Percentiles rank a stretch among this genome's conserved stretches.
phyloP scores from a whole-genome alignment of 2,797 vertebrate genomes.

The Odontamblyopus rebecca region DNA sequence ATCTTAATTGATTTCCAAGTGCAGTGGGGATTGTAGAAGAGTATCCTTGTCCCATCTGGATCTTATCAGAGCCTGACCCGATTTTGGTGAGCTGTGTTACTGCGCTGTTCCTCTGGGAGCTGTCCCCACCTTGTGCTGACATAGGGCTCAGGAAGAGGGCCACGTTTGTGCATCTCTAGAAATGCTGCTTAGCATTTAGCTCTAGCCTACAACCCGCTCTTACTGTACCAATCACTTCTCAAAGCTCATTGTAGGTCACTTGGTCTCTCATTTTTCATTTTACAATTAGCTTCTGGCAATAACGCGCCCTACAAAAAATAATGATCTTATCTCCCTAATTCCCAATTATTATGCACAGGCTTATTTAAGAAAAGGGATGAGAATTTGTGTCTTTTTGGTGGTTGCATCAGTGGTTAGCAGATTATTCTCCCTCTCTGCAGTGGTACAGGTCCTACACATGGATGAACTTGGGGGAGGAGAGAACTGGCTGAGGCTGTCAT shows the following conservation, averaged over 20 bases:
- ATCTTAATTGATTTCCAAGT: conserved; percentile 72
- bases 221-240: conserved; percentile 49
- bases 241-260: conserved; percentile 78
- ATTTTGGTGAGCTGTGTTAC: conserved; percentile 63
- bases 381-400: conserved; percentile 57
- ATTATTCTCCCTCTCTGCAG: conserved; percentile 53
- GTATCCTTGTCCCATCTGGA: conserved; percentile 72
- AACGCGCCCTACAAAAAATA: conserved; percentile 85
- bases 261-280: conserved; percentile 72
- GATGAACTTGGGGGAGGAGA: conserved; percentile 70
- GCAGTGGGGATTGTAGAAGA: conserved; percentile 59
- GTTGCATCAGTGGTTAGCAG: conserved; percentile 43
- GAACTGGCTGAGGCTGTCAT: conserved; percentile 66
- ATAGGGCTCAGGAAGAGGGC: conserved; percentile 66
- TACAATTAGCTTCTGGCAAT: conserved; percentile 79
- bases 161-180: conserved; percentile 51
- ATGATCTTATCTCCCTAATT: conserved; percentile 82
- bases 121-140: conserved; percentile 70
- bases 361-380: conserved; percentile 81
- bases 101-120: conserved; percentile 68
- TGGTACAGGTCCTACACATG: conserved; percentile 67
- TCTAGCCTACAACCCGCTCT: conserved; percentile 31
- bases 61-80: conserved; percentile 75
- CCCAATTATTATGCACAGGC: conserved; percentile 83
- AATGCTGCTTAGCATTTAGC: conserved; percentile 26